Percentiles rank a stretch among this genome's conserved stretches.
Evolutionary conservation across 2,888 invertebrate species (phyloP).

Genomic region (Cheilosia soror): DNA sequence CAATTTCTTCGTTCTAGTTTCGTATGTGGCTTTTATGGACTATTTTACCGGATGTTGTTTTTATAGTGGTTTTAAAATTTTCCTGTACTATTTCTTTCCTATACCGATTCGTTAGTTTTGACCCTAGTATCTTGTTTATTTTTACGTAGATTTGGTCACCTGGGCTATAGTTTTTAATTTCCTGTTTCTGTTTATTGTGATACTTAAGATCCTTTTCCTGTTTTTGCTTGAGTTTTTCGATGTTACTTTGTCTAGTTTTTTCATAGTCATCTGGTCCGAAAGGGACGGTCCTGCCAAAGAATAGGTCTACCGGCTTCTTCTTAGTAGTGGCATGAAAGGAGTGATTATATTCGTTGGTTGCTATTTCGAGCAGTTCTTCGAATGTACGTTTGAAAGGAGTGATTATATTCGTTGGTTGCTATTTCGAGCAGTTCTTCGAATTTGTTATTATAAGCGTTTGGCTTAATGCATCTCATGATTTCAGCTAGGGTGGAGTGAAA

Average conservation of each 20-base stretch:
- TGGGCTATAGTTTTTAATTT: constrained; percentile 2
- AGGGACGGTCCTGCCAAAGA: constrained; percentile 29
- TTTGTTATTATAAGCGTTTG: constrained; percentile 12
- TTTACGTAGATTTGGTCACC: constrained; percentile 25
- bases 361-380: constrained; percentile 35
- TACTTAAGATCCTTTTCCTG: constrained; percentile 43
- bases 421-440: constrained; percentile 44
- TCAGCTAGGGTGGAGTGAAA: constrained; percentile 61
- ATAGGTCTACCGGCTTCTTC: constrained; percentile 19
- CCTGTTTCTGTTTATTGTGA: constrained; percentile 12
- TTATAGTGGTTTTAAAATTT: constrained; percentile 12
- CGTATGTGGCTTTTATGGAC: constrained; percentile 13
- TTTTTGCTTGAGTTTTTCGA: constrained; percentile 46
- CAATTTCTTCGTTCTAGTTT: neutral
- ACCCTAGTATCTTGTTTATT: constrained; percentile 21
- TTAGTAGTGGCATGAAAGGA: constrained; percentile 30
- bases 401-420: constrained; percentile 43
- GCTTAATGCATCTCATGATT: constrained; percentile 56
- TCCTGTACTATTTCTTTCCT: constrained; percentile 35
- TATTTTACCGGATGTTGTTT: constrained; percentile 4
- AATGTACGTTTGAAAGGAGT: constrained; percentile 40
- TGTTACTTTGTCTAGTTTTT: constrained; percentile 10
- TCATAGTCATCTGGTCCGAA: neutral
- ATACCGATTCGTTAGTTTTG: constrained; percentile 12
- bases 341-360: constrained; percentile 42